These are phyloP conservation scores for Eciton burchellii DNA, from an alignment of 1,140 invertebrate genomes.

Conservation along the genomic window DNA sequence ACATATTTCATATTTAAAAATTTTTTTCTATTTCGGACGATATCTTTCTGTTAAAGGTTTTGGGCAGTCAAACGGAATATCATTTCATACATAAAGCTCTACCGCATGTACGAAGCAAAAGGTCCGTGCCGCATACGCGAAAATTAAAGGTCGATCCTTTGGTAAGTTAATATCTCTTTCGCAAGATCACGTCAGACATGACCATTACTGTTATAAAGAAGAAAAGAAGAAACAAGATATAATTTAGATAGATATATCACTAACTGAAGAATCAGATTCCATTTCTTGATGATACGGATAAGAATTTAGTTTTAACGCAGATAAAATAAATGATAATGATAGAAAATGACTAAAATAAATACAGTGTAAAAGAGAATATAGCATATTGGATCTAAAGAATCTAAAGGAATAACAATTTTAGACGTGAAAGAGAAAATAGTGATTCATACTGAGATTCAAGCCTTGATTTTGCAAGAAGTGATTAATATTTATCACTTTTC, in stretches of 20 bases:
- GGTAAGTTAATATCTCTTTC: constrained; percentile 88
- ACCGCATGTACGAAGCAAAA: constrained; percentile 92
- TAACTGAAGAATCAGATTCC: not conserved
- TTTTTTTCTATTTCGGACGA: not conserved
- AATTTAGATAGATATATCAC: not conserved
- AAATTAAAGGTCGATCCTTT: constrained; percentile 95
- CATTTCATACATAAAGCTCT: constrained; percentile 96
- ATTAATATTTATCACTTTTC: no score
- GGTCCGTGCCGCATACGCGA: constrained; percentile 94
- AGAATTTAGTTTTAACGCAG: no score
- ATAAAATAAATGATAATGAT: no score
- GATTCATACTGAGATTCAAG: no score
- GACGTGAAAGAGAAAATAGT: no score
- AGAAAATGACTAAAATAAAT: no score
- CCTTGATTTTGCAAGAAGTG: no score
- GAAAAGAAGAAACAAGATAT: constrained; percentile 10
- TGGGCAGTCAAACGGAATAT: constrained; percentile 94
- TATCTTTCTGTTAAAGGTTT: constrained; percentile 88
- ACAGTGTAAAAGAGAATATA: no score
- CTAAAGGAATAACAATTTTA: no score
- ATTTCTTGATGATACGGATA: no score
- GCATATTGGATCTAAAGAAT: no score
- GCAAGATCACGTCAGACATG: no score
- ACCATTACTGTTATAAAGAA: not conserved
- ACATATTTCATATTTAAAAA: constrained; percentile 1